Evolutionary conservation across 2,113 vertebrate genomes (phyloP), one percentile per base, ranked within the genome.

Genomic region (Piaya cayana): DNA sequence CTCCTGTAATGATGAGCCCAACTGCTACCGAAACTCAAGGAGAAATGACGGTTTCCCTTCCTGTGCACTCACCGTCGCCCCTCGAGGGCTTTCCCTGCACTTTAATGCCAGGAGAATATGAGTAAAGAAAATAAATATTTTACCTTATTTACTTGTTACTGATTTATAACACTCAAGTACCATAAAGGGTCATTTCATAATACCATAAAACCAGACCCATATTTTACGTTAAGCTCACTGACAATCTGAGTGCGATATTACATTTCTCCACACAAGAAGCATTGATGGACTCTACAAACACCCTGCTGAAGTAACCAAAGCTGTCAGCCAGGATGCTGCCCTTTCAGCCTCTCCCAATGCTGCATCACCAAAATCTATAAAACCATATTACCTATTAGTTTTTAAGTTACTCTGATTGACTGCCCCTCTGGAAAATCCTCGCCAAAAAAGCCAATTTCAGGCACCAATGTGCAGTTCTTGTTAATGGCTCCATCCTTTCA

Each of bases 341-440:
- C 47, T 8, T n/a, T 53, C 77, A 32, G 72, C 84, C 80, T 93
- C 58, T 19, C 56, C 15, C 39, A 53, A 5, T 77, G 93, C 11
- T 15, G 32, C 89, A 74, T 52, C 82, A 78, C 56, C 39, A 15
- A 69, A 96, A 90, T 55, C 77, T 15, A 70, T 3, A 55, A 20
- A 78, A 58, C 43, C n/a, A 47, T 45, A 14, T 50, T 82, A 56
- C 6, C 37, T 26, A 17, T 27, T 74, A 59, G 30, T 74, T 86
- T 88, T 90, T 21, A 64, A 76, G 94, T 90, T 63, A 74, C 39
- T 78, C 80, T 56, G 50, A 92, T 23, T 75, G 84, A 90, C 49
- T 53, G 70, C 91, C 67, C 83, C 81, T 83, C 74, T 72, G 93
- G 74, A 72, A 91, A 96, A 97, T 92, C 71, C 86, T 1, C 34